These are phyloP conservation scores for Leptinotarsa undecemlineata DNA, from an alignment of 1,140 invertebrate genomes.

Conservation along the genomic window DNA sequence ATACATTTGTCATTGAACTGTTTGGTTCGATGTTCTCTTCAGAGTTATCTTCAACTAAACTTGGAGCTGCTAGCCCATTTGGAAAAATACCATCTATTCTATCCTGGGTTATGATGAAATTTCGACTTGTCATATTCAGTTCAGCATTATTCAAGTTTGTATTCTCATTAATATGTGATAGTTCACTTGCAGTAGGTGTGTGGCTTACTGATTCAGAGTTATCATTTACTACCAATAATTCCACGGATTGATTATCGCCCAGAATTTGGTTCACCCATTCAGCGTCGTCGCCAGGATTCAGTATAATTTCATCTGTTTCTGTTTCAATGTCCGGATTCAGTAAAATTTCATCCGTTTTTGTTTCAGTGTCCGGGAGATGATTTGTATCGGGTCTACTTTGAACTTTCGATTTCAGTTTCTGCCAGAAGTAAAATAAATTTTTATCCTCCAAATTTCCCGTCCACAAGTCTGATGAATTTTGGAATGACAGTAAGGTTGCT, in stretches of 20 bases:
- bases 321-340: neutral
- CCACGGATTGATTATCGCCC: neutral
- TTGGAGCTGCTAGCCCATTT: neutral
- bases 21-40: neutral
- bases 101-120: neutral
- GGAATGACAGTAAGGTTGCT: neutral
- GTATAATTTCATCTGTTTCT: conserved; percentile 2
- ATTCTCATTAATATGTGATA: conserved; percentile 1
- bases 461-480: neutral
- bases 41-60: neutral
- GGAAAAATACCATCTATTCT: neutral
- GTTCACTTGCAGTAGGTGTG: conserved; percentile 5
- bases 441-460: conserved; percentile 3
- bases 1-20: conserved; percentile 4
- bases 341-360: neutral
- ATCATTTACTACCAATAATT: conserved; percentile 4
- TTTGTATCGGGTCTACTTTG: neutral
- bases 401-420: conserved; percentile 1
- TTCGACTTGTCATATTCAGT: neutral
- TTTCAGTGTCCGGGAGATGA: neutral
- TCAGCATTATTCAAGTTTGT: conserved; percentile 4
- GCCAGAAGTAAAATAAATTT: neutral
- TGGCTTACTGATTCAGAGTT: neutral
- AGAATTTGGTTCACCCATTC: conserved; percentile 3
- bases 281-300: neutral